A percentile compares a stretch with the other conserved stretches of the same genome.
Conservation (phyloP, 23 tunicate genomes). For the Halocynthia roretzi region DNA sequence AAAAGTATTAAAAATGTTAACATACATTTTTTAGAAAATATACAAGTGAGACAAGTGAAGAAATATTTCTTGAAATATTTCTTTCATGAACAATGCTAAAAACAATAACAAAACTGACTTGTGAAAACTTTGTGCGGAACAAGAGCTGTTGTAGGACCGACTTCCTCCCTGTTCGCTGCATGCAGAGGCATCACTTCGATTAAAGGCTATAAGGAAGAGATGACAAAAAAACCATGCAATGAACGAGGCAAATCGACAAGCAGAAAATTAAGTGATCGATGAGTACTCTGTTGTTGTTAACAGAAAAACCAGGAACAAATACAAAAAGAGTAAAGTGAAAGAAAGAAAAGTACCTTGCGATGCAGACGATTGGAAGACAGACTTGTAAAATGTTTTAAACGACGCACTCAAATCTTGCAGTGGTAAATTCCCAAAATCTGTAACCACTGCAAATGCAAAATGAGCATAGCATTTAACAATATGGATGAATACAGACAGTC, state of each 20-base stretch:
- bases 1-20: no score
- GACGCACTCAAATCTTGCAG: conserved; percentile 72
- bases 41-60: no score
- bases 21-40: no score
- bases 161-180: background rate
- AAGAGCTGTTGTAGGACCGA: conserved; percentile 8
- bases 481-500: no score
- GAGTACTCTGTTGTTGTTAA: no score
- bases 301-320: background rate
- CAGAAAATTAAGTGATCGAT: background rate
- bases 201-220: background rate
- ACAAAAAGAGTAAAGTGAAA: background rate
- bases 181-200: background rate
- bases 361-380: conserved; percentile 45
- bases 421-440: conserved; percentile 12
- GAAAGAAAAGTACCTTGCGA: conserved; percentile 5
- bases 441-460: background rate
- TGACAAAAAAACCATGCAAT: background rate
- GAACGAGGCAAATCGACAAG: background rate
- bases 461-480: no score
- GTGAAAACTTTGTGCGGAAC: conserved; percentile 13
- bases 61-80: background rate
- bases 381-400: conserved; percentile 51
- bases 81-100: background rate
- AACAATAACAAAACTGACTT: conserved; percentile 7